Percentiles rank a stretch among this genome's conserved stretches.
Evolutionary conservation across 2,113 vertebrate genomes (phyloP).

Genomic region (Hucho hucho): DNA sequence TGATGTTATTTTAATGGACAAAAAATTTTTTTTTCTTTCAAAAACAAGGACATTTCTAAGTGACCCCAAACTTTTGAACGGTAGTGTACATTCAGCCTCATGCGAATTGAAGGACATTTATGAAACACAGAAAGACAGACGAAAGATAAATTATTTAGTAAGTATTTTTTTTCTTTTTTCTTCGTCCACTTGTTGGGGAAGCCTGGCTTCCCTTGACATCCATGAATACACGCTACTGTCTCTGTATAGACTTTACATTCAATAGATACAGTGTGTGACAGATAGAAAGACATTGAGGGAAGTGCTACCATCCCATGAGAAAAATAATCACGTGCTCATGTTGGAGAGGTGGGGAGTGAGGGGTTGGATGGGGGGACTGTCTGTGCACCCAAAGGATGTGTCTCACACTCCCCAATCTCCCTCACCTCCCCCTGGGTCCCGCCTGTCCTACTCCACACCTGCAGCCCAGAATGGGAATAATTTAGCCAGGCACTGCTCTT

Average conservation of each 20-base stretch:
- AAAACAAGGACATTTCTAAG: too few species aligned
- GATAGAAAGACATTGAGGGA: not conserved
- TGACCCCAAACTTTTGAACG: too few species aligned
- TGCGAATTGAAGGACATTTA: too few species aligned
- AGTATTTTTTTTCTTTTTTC: too few species aligned
- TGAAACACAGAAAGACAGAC: too few species aligned
- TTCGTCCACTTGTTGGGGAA: too few species aligned
- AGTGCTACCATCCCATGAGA: conserved; percentile 28
- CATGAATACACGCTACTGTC: too few species aligned
- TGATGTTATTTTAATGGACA: too few species aligned
- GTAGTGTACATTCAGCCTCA: too few species aligned
- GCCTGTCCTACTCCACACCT: conserved; percentile 71
- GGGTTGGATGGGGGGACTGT: not conserved
- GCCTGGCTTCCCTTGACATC: too few species aligned
- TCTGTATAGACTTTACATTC: not conserved
- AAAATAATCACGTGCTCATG: conserved; percentile 4
- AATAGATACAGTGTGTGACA: conserved; percentile 2
- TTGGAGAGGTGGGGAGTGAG: not conserved
- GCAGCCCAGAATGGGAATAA: conserved; percentile 73
- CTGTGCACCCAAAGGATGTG: conserved; percentile 37
- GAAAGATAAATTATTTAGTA: too few species aligned
- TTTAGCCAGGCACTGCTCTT: conserved; percentile 34
- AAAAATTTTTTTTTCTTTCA: too few species aligned
- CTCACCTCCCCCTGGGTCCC: conserved; percentile 48
- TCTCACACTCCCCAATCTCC: conserved; percentile 31